phyloP scores from a whole-genome alignment of 2,113 vertebrate species.

The Synchiropus splendidus region DNA sequence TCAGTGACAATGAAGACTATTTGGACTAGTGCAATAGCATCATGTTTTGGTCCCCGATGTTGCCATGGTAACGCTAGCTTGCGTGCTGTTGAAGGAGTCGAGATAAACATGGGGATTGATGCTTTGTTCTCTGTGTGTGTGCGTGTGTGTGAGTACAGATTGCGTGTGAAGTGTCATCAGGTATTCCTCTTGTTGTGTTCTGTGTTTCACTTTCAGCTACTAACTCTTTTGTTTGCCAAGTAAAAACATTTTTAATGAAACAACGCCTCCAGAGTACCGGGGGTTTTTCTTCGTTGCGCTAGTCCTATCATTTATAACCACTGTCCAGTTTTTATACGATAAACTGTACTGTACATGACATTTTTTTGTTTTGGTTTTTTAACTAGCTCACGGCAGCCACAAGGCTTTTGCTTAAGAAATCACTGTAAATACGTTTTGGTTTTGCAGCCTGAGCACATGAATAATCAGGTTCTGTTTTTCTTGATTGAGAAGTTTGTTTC shows the following conservation, averaged over 20 bases:
- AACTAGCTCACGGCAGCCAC: conserved; percentile 39
- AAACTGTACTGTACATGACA: conserved; percentile 30
- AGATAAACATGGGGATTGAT: conserved; percentile 17
- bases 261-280: no score
- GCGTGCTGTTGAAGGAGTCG: conserved; percentile 25
- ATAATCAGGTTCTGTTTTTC: conserved; percentile 48
- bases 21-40: conserved; percentile 44
- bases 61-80: conserved; percentile 4
- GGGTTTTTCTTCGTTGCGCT: conserved; percentile 17
- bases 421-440: conserved; percentile 42
- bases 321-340: conserved; percentile 48
- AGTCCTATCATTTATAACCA: conserved; percentile 56
- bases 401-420: conserved; percentile 47
- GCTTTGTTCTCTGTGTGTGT: conserved; percentile 10
- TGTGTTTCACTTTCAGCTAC: conserved; percentile 2
- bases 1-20: conserved; percentile 23
- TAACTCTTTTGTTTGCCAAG: conserved; percentile 30
- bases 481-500: conserved; percentile 37
- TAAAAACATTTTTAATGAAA: conserved; percentile 12
- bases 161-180: conserved; percentile 20
- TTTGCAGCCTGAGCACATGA: conserved; percentile 37
- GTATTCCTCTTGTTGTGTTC: conserved; percentile 9
- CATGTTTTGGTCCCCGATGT: conserved; percentile 13
- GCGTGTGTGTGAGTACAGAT: conserved; percentile 8
- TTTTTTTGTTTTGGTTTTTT: conserved; percentile 46